Evolutionary conservation across 2,888 invertebrate species (phyloP), one percentile per base, ranked within the genome.

Genomic region (Callyntrura sp.): DNA sequence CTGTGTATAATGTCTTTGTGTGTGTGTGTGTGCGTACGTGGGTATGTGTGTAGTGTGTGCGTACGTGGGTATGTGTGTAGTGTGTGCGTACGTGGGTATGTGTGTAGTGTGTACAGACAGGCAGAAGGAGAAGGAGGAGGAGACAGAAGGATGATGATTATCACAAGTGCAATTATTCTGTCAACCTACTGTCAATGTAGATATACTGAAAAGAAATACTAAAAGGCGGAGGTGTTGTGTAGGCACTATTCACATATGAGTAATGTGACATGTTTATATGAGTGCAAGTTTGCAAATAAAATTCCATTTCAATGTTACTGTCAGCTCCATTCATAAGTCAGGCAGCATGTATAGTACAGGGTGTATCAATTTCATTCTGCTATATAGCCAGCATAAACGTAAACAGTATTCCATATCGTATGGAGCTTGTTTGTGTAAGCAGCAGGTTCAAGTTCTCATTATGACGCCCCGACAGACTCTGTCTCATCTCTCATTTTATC

Each of bases 171-270:
- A 86, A 86, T 86, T 86, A 86, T 65, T 51, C 68, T 86, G 86
- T 86, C 86, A 86, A 79, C 68, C 45, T 45, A 86, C 28, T 55
- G 79, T 86, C 86, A 86, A 86, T 43, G 78, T 70, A 70, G 70
- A 9, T 51, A 48, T 45, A 79, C 17, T 35, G 28, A 28, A 6
- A 35, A 6, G 3, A n/a, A 68, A 68, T 68, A 55, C 17, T 35
- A 81, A 65, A 25, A 83, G 48, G 82, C 48, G 82, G 82, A 83
- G 82, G 55, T 57, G 79, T 79, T n/a, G 68, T 25, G 9, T 57
- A n/a, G n/a, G n/a, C n/a, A n/a, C n/a, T n/a, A n/a, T n/a, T n/a
- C n/a, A n/a, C n/a, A n/a, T n/a, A n/a, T n/a, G n/a, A n/a, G n/a
- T n/a, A n/a, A n/a, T n/a, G n/a, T n/a, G n/a, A n/a, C n/a, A n/a